Evolutionary conservation across 2,113 vertebrate genomes (phyloP).

Genomic region (Neotoma lepida): DNA sequence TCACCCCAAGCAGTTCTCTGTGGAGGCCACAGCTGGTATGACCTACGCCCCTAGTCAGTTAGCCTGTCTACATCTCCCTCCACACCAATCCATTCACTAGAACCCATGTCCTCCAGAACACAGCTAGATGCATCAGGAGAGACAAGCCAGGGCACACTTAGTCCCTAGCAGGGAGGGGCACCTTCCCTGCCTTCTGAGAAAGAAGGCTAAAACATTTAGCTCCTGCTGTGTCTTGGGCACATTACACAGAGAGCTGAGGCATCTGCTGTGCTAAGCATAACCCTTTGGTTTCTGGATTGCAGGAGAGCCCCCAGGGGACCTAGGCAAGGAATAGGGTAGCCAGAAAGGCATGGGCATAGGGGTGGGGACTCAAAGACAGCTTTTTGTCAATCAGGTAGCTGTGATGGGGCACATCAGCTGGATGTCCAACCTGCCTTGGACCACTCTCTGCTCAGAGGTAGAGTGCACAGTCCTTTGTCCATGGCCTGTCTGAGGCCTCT

Average conservation of each 20-base stretch:
- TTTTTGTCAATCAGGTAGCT: neutral
- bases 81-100: neutral
- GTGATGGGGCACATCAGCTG: neutral
- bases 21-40: neutral
- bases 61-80: neutral
- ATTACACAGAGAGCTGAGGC: neutral
- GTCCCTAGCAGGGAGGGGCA: neutral
- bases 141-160: neutral
- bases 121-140: neutral
- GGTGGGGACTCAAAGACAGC: neutral
- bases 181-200: neutral
- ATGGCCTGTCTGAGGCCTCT: neutral
- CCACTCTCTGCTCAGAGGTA: neutral
- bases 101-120: neutral
- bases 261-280: neutral
- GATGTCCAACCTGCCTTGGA: neutral
- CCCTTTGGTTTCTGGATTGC: neutral
- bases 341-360: neutral
- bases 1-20: neutral
- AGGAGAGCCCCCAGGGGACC: neutral
- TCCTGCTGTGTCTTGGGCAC: neutral
- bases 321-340: neutral
- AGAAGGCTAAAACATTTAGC: neutral
- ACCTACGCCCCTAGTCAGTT: neutral
- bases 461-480: neutral